These are phyloP conservation scores for Exocentrus adspersus DNA, from an alignment of 2,888 invertebrate genomes.

Conservation along the genomic window DNA sequence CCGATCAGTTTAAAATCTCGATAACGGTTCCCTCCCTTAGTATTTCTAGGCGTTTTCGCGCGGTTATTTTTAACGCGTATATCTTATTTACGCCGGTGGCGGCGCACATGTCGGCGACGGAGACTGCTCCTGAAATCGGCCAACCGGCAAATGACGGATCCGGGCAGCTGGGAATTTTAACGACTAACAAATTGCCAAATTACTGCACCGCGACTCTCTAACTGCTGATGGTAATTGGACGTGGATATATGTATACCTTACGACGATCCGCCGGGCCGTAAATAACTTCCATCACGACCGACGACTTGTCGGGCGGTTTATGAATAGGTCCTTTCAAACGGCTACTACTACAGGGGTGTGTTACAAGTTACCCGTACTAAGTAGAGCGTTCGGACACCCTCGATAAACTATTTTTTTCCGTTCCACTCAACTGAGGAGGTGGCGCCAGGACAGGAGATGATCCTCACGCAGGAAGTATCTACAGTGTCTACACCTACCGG, in stretches of 20 bases:
- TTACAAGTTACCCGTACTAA: too few species aligned
- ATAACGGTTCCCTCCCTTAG: too few species aligned
- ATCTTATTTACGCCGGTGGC: slow-evolving; percentile 46
- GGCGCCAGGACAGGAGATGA: too few species aligned
- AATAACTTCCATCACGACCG: slow-evolving; percentile 30
- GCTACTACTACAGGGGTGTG: too few species aligned
- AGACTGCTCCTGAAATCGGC: slow-evolving; percentile 64
- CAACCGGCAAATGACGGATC: slow-evolving; percentile 64
- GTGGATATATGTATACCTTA: slow-evolving; percentile 63
- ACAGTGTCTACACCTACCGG: too few species aligned
- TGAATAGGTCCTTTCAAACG: slow-evolving; percentile 19
- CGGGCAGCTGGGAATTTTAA: slow-evolving; percentile 66
- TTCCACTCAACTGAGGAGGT: too few species aligned
- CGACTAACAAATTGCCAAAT: slow-evolving; percentile 67
- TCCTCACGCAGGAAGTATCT: too few species aligned
- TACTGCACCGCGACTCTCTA: slow-evolving; percentile 61
- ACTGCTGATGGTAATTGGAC: slow-evolving; percentile 64
- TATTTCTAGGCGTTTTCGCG: too few species aligned
- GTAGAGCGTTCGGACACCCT: too few species aligned
- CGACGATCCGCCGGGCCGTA: slow-evolving; percentile 38
- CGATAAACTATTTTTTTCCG: too few species aligned
- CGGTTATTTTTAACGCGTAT: slow-evolving; percentile 42
- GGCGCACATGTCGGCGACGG: slow-evolving; percentile 63
- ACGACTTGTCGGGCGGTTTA: slow-evolving; percentile 14
- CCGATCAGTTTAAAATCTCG: too few species aligned